Evolutionary conservation across 1,140 invertebrate genomes (phyloP).

Genomic region (Drosophila paulistorum): DNA sequence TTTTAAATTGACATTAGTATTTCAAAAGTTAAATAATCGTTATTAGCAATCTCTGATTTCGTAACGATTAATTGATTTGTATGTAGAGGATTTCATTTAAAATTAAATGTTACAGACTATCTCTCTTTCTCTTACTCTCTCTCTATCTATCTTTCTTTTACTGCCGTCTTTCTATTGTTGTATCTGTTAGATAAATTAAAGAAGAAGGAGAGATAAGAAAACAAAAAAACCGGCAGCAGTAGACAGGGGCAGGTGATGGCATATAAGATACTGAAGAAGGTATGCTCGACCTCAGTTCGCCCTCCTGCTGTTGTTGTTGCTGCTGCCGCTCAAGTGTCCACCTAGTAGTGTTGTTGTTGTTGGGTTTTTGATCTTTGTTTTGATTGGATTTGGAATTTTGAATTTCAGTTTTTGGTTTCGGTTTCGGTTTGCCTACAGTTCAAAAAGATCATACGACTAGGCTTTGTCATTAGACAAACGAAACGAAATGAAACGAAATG

Average conservation of each 20-base stretch:
- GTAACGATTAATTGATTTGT: slow-evolving; percentile 5
- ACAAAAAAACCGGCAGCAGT: slow-evolving; percentile 1
- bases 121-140: neutral
- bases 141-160: too few relatives aligned
- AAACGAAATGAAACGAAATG: slow-evolving; percentile 71
- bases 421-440: slow-evolving; percentile 15
- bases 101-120: neutral
- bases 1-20: too few relatives aligned
- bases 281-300: slow-evolving; percentile 10
- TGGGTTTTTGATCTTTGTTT: slow-evolving; percentile 24
- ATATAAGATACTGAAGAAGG: neutral
- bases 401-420: slow-evolving; percentile 3
- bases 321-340: slow-evolving; percentile 18
- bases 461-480: slow-evolving; percentile 40
- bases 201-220: too few relatives aligned
- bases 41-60: neutral
- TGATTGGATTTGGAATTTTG: slow-evolving; percentile 14
- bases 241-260: slow-evolving; percentile 13
- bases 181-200: slow-evolving; percentile 4
- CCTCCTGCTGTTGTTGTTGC: slow-evolving; percentile 5
- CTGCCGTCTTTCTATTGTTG: too few relatives aligned
- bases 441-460: slow-evolving; percentile 17
- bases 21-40: too few relatives aligned
- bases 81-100: neutral
- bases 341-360: slow-evolving; percentile 2